Conservation (phyloP, 2,888 invertebrate species). For the Chironomus riparius region DNA sequence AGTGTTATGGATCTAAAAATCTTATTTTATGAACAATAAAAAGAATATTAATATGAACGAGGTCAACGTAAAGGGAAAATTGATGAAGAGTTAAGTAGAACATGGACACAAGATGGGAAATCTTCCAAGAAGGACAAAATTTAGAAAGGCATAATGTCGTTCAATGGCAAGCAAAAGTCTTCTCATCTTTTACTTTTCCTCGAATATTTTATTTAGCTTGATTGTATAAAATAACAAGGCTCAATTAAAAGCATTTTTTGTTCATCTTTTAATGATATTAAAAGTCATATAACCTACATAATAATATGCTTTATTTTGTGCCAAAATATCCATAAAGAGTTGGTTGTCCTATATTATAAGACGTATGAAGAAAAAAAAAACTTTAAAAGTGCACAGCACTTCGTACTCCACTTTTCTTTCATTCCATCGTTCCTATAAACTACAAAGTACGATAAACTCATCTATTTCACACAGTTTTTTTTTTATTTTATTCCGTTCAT, state of each 20-base stretch:
- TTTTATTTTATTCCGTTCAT: slow-evolving; percentile 12
- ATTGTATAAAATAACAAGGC: too few species aligned
- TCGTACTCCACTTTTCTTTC: neutral
- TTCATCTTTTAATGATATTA: too few species aligned
- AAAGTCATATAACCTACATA: neutral
- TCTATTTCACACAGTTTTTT: slow-evolving; percentile 20
- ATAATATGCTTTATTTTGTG: neutral
- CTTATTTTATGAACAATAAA: too few species aligned
- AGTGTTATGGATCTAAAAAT: too few species aligned
- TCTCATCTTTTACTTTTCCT: neutral
- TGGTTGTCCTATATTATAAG: neutral
- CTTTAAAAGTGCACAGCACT: neutral
- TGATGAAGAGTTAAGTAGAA: slow-evolving; percentile 6
- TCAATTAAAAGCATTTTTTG: too few species aligned
- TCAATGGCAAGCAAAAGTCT: neutral
- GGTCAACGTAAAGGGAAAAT: neutral
- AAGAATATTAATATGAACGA: neutral
- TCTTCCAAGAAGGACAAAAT: neutral
- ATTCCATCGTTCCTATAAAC: neutral
- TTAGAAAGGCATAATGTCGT: neutral
- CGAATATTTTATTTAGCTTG: too few species aligned
- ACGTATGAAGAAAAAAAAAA: neutral
- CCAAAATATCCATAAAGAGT: slow-evolving; percentile 2
- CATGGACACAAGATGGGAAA: slow-evolving; percentile 6
- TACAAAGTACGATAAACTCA: slow-evolving; percentile 21